Evolutionary conservation across 2,113 vertebrate species (phyloP), one percentile per base, ranked within the genome.

Genomic region (Sebastes schlegelii): DNA sequence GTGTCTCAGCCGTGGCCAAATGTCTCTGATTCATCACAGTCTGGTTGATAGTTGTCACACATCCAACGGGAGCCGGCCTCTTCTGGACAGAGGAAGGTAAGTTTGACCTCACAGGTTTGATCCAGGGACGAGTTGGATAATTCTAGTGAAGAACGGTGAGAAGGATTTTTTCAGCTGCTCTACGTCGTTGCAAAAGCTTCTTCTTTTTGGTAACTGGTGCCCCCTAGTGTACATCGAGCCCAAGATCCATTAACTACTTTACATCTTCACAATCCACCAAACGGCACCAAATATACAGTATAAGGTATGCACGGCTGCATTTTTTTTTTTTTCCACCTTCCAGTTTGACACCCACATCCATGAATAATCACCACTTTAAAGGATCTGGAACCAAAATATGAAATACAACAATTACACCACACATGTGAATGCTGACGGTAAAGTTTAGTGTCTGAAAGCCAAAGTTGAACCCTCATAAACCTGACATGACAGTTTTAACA

Each of bases 201-300:
- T 66, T 60, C 77, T 79, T 81, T 68, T 60, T 60, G 74, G 71
- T 74, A 80, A 86, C 73, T 17, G 68, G 80, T 74, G 79, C 84
- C 87, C 85, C 80, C 88, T 92, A 71, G 86, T 90, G 91, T 85
- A 84, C 82, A 86, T 64, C 73, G 70, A 84, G 51, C 74, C 77
- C 77, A 74, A 23, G 81, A 60, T 34, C 82, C 80, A 73, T 79
- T 85, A 72, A 88, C 86, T 82, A 88, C 68, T 89, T 88, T 42
- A 92, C 89, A 80, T 79, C 82, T 79, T 91, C 83, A 92, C 88
- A 83, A 88, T 89, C 90, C 84, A 92, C 80, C 86, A 87, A 85
- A 92, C 80, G n/a, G 70, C 70, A 91, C 66, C 87, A 86, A 81
- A 91, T 80, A 78, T 87, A 90, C 84, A 91, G 82, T 71, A 93